Evolutionary conservation across 1,140 invertebrate species (phyloP).

Genomic region (Cotesia vestalis): DNA sequence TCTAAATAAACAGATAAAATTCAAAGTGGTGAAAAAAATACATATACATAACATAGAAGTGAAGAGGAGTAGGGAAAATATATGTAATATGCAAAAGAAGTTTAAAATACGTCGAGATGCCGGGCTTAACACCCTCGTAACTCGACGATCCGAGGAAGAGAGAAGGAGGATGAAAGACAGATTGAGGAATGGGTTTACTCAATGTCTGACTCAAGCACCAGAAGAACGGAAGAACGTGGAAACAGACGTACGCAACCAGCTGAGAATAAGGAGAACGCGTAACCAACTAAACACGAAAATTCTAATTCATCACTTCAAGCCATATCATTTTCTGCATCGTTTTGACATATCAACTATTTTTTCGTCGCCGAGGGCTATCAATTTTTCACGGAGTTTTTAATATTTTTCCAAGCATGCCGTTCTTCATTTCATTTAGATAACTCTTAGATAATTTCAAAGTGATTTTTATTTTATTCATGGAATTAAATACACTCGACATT

Average conservation of each 20-base stretch:
- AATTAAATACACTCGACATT: no score
- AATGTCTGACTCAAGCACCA: background rate
- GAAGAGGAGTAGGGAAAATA: slow-evolving; percentile 14
- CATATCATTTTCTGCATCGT: no score
- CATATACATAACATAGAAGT: slow-evolving; percentile 39
- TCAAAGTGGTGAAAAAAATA: slow-evolving; percentile 30
- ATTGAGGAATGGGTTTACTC: slow-evolving; percentile 17
- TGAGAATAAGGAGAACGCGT: background rate
- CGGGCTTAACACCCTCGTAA: slow-evolving; percentile 53
- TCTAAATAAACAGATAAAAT: slow-evolving; percentile 11
- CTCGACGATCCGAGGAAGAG: slow-evolving; percentile 44
- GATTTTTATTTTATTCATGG: no score
- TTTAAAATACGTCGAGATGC: slow-evolving; percentile 46
- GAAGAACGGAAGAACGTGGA: slow-evolving; percentile 8
- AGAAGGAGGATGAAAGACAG: slow-evolving; percentile 17
- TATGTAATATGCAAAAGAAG: slow-evolving; percentile 45
- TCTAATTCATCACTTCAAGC: no score
- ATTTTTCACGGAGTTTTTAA: no score
- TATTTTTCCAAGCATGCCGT: no score
- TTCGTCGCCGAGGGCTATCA: no score
- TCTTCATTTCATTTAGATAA: no score
- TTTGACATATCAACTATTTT: no score
- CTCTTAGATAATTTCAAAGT: no score
- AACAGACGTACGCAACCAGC: slow-evolving; percentile 2
- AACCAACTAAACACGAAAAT: no score